Base-by-base conservation (phyloP, 2,888 invertebrate genomes). In the Congeria kusceri region DNA sequence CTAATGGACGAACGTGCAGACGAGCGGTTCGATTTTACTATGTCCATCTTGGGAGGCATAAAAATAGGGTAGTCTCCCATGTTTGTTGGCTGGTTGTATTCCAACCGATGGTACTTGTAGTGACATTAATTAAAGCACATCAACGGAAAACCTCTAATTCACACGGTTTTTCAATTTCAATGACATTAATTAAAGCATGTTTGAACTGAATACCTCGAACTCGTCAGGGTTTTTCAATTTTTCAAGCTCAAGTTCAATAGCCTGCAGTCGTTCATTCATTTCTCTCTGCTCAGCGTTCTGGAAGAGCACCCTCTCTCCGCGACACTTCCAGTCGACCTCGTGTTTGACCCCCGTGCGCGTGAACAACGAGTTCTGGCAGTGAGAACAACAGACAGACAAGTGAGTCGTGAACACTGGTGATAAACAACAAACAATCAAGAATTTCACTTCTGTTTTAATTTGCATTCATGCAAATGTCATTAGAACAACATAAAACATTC, bases 271-370 rank as follows among this genome's bases (percentile, higher is more conserved):
- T 29, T 86, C 83, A 63, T 90, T 87, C 67, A 90, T 77, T 58
- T 91, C 91, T 68, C 92, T 70, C 64, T 92, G 88, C 69, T 92
- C 92, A 47, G 90, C 91, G 39, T 89, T 88, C 65, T 92, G 91
- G 71, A 89, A 79, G 57, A 92, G 85, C 27, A 86, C 91, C 61
- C 85, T 83, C 77, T 92, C 92, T 28, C 92, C 92, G 58, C 88
- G 87, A 23, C 77, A 76, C 61, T 91, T 88, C 68, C 89, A 84
- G 59, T 90, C 89, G 15, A 67, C 66, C 13, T 69, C 68, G 58
- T 86, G 80, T 53, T 79, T 84, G 15, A 84, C 80, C 20, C 82
- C 88, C 47, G 89, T 88, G 62, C 88, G 85, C 29, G 89, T 91
- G 84, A 91, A 91, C 56, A 91, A 80, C 63, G 86, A 84, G 57